phyloP scores from a whole-genome alignment of 1,140 invertebrate species.

The Idris sp. region DNA sequence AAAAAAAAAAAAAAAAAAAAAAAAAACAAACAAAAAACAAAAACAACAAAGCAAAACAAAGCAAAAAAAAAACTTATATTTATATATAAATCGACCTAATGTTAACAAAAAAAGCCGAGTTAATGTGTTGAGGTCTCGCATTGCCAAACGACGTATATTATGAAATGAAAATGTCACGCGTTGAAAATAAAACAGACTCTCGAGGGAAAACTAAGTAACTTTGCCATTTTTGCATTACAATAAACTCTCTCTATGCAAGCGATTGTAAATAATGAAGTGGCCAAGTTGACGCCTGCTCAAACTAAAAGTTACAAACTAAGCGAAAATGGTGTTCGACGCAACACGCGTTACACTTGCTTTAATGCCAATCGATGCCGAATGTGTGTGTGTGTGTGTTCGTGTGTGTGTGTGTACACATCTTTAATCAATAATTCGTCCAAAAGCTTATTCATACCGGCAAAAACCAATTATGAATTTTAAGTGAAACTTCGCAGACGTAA shows the following conservation, averaged over 20 bases:
- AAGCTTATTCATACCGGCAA: neutral
- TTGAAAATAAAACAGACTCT: conserved; percentile 34
- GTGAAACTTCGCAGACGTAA: too few species aligned
- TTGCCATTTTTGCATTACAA: conserved; percentile 19
- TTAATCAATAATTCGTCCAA: conserved; percentile 26
- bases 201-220: conserved; percentile 5
- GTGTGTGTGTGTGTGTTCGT: neutral
- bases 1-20: too few species aligned
- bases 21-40: too few species aligned
- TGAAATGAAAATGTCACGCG: conserved; percentile 43
- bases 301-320: conserved; percentile 24
- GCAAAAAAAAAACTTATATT: too few species aligned
- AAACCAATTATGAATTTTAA: neutral
- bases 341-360: conserved; percentile 4
- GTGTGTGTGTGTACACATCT: conserved; percentile 11
- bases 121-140: too few species aligned
- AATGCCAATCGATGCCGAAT: conserved; percentile 28
- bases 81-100: too few species aligned
- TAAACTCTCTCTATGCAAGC: conserved; percentile 31
- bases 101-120: too few species aligned
- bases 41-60: too few species aligned
- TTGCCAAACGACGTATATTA: conserved; percentile 32
- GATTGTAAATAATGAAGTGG: conserved; percentile 36
- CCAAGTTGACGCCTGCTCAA: conserved; percentile 23
- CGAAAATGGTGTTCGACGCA: conserved; percentile 4